A percentile compares a stretch with the other conserved stretches of the same genome.
phyloP scores from a whole-genome alignment of 1,140 invertebrate species.

The Drosophila biarmipes region DNA sequence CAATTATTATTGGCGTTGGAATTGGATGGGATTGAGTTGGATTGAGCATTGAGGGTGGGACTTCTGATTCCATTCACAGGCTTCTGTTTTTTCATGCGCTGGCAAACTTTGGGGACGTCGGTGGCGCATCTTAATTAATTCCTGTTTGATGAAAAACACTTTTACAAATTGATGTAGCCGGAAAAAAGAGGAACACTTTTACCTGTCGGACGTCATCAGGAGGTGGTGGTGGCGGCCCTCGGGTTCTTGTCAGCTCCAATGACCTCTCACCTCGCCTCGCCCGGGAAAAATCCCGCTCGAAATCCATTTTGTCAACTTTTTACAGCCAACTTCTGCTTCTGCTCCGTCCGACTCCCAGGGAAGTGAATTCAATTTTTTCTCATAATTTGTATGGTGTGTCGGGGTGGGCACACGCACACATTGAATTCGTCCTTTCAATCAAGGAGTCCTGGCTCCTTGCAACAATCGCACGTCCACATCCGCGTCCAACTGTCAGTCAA shows the following conservation, averaged over 20 bases:
- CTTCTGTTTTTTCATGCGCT: conserved; percentile 27
- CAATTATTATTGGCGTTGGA: conserved; percentile 68
- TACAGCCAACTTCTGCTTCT: conserved; percentile 47
- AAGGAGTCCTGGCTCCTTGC: conserved; percentile 43
- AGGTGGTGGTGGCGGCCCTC: not conserved
- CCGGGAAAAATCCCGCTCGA: conserved; percentile 15
- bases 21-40: conserved; percentile 31
- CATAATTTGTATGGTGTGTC: conserved; percentile 62
- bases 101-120: conserved; percentile 52
- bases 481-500: conserved; percentile 79
- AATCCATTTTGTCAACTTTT: conserved; percentile 81
- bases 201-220: conserved; percentile 58
- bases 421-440: conserved; percentile 81
- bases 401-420: conserved; percentile 52
- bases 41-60: not conserved
- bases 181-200: conserved; percentile 64
- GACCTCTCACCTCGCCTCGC: conserved; percentile 12
- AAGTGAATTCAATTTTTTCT: conserved; percentile 66
- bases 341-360: conserved; percentile 2
- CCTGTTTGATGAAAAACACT: conserved; percentile 82
- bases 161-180: conserved; percentile 77
- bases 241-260: conserved; percentile 49
- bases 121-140: conserved; percentile 77
- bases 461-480: conserved; percentile 64
- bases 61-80: conserved; percentile 26